Conservation (phyloP, 2,797 vertebrate species). For the Hapalemur alaotrensis region DNA sequence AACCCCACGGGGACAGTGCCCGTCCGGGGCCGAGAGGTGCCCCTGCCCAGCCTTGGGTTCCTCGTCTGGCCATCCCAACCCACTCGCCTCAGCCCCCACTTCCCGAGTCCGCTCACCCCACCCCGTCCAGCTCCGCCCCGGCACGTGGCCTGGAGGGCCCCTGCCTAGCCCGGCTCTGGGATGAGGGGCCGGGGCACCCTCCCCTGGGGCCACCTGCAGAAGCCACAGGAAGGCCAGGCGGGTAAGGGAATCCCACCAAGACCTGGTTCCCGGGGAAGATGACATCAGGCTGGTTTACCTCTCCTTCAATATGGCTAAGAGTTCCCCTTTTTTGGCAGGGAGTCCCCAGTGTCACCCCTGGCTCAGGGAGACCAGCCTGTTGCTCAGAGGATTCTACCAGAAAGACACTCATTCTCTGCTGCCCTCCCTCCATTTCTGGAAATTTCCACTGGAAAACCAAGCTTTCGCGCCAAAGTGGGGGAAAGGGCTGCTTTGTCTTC, state of each 20-base stretch:
- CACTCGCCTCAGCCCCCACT: neutral
- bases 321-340: neutral
- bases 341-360: neutral
- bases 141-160: neutral
- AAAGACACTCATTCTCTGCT: neutral
- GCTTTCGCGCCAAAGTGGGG: neutral
- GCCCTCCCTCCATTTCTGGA: neutral
- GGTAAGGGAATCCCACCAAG: neutral
- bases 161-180: neutral
- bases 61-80: accelerated
- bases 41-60: too few species aligned
- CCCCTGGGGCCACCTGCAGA: neutral
- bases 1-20: neutral
- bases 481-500: neutral
- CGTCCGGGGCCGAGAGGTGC: accelerated
- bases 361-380: neutral
- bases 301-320: neutral
- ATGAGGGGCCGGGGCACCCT: too few species aligned
- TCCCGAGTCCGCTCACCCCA: neutral
- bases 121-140: neutral
- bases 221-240: neutral
- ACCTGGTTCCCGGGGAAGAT: neutral
- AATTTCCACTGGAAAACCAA: neutral
- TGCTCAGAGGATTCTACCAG: neutral
- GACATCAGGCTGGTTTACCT: neutral